phyloP scores from a whole-genome alignment of 92 coral and sea anemone species.

The Bergia sp. region DNA sequence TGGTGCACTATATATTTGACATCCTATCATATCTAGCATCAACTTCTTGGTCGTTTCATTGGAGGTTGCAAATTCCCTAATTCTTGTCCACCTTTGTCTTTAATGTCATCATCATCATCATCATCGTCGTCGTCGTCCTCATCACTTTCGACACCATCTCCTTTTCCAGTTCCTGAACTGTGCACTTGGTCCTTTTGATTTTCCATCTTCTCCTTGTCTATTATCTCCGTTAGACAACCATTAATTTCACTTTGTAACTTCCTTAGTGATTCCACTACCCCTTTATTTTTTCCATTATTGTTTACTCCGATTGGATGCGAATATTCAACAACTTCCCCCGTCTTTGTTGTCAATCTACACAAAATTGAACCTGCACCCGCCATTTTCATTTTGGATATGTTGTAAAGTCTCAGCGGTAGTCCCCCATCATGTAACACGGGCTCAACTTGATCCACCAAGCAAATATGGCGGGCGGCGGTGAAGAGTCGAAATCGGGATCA shows the following conservation, averaged over 20 bases:
- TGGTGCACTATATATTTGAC: background rate
- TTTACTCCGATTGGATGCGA: constrained; percentile 22
- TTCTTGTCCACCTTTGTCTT: background rate
- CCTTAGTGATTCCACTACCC: constrained; percentile 16
- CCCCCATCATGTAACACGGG: constrained; percentile 22
- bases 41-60: constrained; percentile 1
- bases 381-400: background rate
- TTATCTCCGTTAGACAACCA: constrained; percentile 9
- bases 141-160: background rate
- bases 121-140: background rate
- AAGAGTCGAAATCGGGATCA: background rate
- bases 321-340: constrained; percentile 34
- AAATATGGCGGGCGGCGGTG: constrained; percentile 44
- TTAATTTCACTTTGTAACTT: constrained; percentile 24
- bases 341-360: constrained; percentile 14
- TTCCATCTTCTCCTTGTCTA: constrained; percentile 19
- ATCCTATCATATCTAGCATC: background rate
- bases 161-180: background rate
- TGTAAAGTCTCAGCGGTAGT: constrained; percentile 18
- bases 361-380: background rate
- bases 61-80: background rate
- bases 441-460: constrained; percentile 9
- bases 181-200: background rate
- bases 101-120: background rate
- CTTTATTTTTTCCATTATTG: constrained; percentile 4